phyloP scores from a whole-genome alignment of 1,140 invertebrate species.

The Procambarus virginalis region DNA sequence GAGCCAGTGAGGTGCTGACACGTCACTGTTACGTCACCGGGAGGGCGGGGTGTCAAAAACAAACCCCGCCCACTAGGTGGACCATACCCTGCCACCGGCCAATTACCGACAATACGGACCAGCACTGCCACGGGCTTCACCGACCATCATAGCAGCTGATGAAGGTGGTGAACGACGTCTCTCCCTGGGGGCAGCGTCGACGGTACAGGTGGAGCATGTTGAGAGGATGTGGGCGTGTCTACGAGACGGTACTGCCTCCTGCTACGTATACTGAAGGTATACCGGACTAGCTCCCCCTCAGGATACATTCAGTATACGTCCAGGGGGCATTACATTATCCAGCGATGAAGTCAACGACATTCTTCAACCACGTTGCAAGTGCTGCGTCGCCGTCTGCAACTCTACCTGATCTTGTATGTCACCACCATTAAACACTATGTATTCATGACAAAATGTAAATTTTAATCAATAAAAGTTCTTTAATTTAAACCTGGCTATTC shows the following conservation, averaged over 20 bases:
- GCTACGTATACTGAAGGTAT: slow-evolving; percentile 99
- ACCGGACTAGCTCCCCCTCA: slow-evolving; percentile 97
- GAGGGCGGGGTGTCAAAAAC: slow-evolving; percentile 37
- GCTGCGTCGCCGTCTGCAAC: not conserved
- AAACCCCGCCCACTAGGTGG: slow-evolving; percentile 57
- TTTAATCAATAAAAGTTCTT: not conserved
- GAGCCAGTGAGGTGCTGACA: slow-evolving; percentile 40
- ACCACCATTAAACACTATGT: too few species aligned
- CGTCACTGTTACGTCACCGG: slow-evolving; percentile 60
- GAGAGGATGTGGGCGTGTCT: not conserved
- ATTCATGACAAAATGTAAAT: too few species aligned
- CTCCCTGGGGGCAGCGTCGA: not conserved
- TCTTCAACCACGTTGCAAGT: not conserved
- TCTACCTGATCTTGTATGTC: not conserved
- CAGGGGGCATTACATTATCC: slow-evolving; percentile 79
- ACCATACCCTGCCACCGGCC: slow-evolving; percentile 50
- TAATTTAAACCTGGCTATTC: not conserved
- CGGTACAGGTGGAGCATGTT: slow-evolving; percentile 38
- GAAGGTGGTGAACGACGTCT: not conserved
- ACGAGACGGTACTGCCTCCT: slow-evolving; percentile 78
- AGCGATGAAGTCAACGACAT: slow-evolving; percentile 52
- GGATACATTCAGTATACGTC: slow-evolving; percentile 99
- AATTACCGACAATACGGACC: slow-evolving; percentile 48
- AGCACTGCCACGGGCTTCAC: not conserved
- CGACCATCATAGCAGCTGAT: slow-evolving; percentile 26